phyloP scores from a whole-genome alignment of 2,797 vertebrate species.

The Furcifer pardalis region DNA sequence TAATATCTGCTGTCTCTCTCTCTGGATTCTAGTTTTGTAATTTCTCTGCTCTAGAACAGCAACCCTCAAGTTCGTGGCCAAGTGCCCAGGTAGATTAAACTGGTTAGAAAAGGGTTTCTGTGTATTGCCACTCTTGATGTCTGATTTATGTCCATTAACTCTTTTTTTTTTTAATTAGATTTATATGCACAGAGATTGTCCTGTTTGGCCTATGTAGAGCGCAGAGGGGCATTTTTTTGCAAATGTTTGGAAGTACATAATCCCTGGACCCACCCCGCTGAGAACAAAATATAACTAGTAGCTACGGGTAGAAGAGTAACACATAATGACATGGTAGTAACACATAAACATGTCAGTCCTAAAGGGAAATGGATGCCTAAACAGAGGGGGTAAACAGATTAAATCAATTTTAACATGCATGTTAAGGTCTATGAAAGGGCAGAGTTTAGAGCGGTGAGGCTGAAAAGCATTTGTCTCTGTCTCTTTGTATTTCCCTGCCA shows the following conservation, averaged over 20 bases:
- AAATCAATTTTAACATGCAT: constrained; percentile 87
- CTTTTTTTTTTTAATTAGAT: too few species aligned
- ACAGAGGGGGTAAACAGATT: constrained; percentile 77
- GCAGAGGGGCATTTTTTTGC: too few species aligned
- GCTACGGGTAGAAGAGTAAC: constrained; percentile 82
- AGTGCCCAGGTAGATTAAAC: too few species aligned
- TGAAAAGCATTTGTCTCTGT: constrained; percentile 83
- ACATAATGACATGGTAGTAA: constrained; percentile 88
- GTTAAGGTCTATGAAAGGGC: constrained; percentile 79
- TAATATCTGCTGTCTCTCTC: too few species aligned
- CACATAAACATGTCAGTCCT: constrained; percentile 89
- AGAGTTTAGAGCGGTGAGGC: constrained; percentile 76
- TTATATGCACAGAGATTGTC: too few species aligned
- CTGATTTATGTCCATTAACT: too few species aligned
- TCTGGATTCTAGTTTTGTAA: too few species aligned
- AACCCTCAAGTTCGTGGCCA: too few species aligned
- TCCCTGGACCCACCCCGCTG: constrained; percentile 58
- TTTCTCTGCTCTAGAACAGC: too few species aligned
- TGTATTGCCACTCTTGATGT: too few species aligned
- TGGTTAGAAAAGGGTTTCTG: too few species aligned
- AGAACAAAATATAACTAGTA: constrained; percentile 83
- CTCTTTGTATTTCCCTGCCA: constrained; percentile 78
- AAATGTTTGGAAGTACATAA: constrained; percentile 83
- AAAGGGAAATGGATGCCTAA: constrained; percentile 75
- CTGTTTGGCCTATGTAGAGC: too few species aligned